A percentile compares a stretch with the other conserved stretches of the same genome.
Evolutionary conservation across 2,113 vertebrate species (phyloP).

Genomic region (Pelodiscus sinensis): DNA sequence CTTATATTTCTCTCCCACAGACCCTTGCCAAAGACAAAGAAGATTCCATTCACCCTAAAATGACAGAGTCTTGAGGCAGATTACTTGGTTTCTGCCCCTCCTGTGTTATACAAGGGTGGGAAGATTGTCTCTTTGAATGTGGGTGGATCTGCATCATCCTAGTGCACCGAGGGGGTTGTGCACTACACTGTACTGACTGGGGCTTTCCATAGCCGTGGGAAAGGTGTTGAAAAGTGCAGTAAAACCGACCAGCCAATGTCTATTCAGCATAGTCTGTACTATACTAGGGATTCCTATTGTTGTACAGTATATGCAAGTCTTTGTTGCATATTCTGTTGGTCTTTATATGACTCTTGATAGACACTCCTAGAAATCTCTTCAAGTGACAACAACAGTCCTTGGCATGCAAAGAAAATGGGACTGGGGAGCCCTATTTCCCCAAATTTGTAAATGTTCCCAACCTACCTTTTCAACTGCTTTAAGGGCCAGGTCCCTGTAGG

Average conservation of each 20-base stretch:
- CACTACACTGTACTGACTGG: not conserved
- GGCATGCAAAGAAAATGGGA: not conserved
- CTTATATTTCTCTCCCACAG: constrained; percentile 49
- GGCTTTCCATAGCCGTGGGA: fast-evolving
- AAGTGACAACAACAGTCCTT: not conserved
- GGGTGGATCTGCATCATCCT: not conserved
- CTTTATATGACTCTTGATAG: not conserved
- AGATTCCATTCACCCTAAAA: not conserved
- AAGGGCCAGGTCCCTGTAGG: not conserved
- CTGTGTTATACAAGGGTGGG: not conserved
- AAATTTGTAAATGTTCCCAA: not conserved
- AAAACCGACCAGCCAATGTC: not conserved
- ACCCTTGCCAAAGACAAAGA: not conserved
- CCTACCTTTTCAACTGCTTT: not conserved
- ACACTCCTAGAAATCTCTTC: not conserved
- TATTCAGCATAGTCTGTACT: not conserved
- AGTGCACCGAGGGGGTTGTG: not conserved
- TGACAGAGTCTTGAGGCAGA: not conserved
- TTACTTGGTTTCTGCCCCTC: not conserved
- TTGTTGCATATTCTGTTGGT: not conserved
- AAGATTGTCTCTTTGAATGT: not conserved
- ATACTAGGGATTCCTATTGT: not conserved
- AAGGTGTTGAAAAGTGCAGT: not conserved
- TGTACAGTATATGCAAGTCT: not conserved
- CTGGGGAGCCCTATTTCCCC: not conserved